Evolutionary conservation across 2,797 vertebrate genomes (phyloP).

Genomic region (Sandelia bainsii): DNA sequence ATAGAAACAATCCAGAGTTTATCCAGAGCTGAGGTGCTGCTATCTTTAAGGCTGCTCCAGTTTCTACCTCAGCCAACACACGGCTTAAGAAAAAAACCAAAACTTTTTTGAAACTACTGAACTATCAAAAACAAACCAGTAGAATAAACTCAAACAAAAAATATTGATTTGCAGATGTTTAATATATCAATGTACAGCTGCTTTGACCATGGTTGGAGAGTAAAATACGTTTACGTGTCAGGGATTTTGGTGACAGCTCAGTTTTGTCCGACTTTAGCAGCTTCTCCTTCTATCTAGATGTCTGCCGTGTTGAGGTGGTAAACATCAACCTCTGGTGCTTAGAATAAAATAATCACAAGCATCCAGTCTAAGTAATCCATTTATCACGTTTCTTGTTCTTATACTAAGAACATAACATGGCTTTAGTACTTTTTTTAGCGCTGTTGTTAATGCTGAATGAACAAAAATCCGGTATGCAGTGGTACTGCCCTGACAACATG

Average conservation of each 20-base stretch:
- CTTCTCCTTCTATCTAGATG: not conserved
- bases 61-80: constrained; percentile 29
- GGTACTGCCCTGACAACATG: constrained; percentile 8
- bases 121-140: not conserved
- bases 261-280: constrained; percentile 7
- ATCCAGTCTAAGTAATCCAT: constrained; percentile 7
- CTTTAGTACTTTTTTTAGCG: constrained; percentile 34
- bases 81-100: constrained; percentile 10
- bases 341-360: constrained; percentile 34
- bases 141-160: constrained; percentile 10
- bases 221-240: constrained; percentile 5
- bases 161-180: not conserved
- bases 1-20: constrained; percentile 28
- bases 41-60: constrained; percentile 47
- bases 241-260: not conserved
- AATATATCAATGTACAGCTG: not conserved
- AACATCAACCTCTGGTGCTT: constrained; percentile 4
- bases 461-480: constrained; percentile 5
- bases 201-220: not conserved
- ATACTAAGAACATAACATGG: constrained; percentile 17
- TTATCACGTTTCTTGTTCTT: constrained; percentile 11
- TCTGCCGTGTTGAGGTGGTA: not conserved
- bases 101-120: not conserved
- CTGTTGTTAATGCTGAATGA: constrained; percentile 16
- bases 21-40: constrained; percentile 10